Percentiles rank a stretch among this genome's conserved stretches.
Evolutionary conservation across 2,797 vertebrate genomes (phyloP).

Genomic region (Mionectes olivaceus): DNA sequence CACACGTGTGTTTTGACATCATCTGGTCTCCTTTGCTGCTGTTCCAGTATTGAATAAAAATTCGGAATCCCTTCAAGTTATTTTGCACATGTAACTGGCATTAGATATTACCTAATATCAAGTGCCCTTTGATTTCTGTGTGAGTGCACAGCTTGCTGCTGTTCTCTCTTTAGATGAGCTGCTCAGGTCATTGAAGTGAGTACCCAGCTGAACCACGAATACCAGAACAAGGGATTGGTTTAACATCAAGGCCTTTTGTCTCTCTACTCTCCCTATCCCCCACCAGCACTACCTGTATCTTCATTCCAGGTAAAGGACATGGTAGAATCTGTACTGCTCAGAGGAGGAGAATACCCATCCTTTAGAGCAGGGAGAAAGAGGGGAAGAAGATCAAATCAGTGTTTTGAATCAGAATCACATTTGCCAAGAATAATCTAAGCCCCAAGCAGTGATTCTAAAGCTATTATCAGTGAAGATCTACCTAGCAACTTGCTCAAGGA

Average conservation of each 20-base stretch:
- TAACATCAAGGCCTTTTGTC: neutral
- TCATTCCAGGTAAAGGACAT: neutral
- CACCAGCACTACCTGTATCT: neutral
- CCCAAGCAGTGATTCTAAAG: neutral
- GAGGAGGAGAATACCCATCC: neutral
- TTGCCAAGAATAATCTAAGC: neutral
- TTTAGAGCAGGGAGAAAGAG: neutral
- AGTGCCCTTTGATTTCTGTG: neutral
- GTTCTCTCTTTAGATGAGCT: neutral
- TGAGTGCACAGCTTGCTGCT: neutral
- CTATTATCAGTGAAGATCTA: neutral
- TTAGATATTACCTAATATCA: neutral
- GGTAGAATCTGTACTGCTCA: neutral
- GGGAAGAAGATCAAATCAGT: neutral
- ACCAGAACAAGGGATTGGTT: neutral
- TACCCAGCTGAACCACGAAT: neutral
- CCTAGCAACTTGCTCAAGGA: neutral
- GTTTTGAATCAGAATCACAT: neutral
- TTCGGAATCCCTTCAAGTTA: neutral
- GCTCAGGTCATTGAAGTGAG: constrained; percentile 3
- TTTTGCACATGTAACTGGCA: neutral
- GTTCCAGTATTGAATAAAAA: neutral
- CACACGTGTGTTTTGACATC: neutral
- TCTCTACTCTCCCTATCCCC: neutral
- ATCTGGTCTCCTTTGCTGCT: neutral